Evolutionary conservation across 2,888 invertebrate species (phyloP).

Genomic region (Imbricaverruca yamaguchii): DNA sequence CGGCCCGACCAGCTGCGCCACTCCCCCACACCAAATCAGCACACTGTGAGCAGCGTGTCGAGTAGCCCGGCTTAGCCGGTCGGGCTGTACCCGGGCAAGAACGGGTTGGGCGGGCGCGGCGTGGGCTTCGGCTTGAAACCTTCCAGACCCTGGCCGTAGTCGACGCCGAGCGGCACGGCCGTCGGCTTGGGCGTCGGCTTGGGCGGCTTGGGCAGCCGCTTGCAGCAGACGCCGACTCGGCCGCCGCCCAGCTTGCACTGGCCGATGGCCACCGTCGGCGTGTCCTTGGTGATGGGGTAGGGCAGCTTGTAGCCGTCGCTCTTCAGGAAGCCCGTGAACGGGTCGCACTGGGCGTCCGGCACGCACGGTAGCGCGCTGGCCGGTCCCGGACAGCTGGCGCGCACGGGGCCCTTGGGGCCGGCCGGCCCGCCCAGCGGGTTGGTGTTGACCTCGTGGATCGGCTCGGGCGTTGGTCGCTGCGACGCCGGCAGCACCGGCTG

Average conservation of each 20-base stretch:
- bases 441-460: neutral
- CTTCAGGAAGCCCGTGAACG: conserved; percentile 14
- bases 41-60: neutral
- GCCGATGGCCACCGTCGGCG: conserved; percentile 17
- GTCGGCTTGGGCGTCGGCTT: neutral
- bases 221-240: conserved; percentile 9
- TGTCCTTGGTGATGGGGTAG: conserved; percentile 18
- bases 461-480: neutral
- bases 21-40: neutral
- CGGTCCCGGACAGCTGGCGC: conserved; percentile 2
- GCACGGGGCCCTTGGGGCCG: neutral
- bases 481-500: conserved; percentile 2
- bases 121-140: neutral
- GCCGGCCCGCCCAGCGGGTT: conserved; percentile 22
- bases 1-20: neutral
- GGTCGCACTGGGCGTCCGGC: conserved; percentile 1
- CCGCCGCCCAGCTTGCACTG: neutral
- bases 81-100: neutral
- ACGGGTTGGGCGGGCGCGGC: neutral
- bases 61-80: neutral
- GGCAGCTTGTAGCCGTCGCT: neutral
- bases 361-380: conserved; percentile 16
- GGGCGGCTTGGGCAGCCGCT: neutral
- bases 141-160: neutral
- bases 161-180: neutral